Conservation (phyloP, 2,888 invertebrate species). For the Cancer borealis region DNA sequence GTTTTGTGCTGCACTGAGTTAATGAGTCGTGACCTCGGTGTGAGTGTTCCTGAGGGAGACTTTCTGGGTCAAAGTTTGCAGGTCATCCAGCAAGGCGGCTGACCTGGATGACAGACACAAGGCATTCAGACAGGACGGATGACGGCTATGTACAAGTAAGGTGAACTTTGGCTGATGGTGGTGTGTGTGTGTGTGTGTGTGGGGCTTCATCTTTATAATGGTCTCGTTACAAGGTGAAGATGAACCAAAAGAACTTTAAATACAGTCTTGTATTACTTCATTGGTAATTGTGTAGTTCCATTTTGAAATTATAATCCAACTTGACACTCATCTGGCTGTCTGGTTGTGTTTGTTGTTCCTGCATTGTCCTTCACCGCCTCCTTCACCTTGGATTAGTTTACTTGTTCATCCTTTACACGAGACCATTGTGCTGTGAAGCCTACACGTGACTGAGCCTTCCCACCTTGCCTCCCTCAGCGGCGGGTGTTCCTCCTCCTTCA, state of each 20-base stretch:
- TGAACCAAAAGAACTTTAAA: not conserved
- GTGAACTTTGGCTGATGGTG: not conserved
- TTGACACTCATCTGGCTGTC: not conserved
- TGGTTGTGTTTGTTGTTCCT: no score
- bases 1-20: not conserved
- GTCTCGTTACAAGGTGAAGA: not conserved
- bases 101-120: not conserved
- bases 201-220: not conserved
- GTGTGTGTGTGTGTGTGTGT: constrained; percentile 27
- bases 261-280: not conserved
- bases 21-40: not conserved
- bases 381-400: not conserved
- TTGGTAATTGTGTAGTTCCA: not conserved
- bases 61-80: not conserved
- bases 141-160: not conserved
- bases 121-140: not conserved
- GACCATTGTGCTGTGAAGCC: not conserved
- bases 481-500: not conserved
- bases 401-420: not conserved
- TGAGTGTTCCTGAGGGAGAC: not conserved
- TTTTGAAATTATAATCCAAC: not conserved
- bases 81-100: not conserved
- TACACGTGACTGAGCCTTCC: not conserved
- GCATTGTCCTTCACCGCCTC: not conserved
- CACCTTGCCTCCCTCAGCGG: not conserved